These are phyloP conservation scores for Halcyon badia DNA, from an alignment of 2,797 vertebrate genomes.

Conservation along the genomic window DNA sequence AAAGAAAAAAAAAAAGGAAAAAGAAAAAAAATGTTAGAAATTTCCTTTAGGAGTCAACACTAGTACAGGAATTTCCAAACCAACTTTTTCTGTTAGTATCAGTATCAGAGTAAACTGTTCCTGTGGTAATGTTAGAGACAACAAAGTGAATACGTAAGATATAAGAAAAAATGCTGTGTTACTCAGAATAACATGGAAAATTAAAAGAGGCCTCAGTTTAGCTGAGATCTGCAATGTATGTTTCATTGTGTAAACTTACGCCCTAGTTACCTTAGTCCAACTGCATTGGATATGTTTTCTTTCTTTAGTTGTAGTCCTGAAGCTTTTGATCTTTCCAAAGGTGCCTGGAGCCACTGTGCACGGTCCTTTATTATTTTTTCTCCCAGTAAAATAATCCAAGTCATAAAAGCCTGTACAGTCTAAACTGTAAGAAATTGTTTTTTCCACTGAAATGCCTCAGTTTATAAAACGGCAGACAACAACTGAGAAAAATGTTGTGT, in stretches of 20 bases:
- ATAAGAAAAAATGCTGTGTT: not conserved
- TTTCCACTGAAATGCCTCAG: not conserved
- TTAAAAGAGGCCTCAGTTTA: not conserved
- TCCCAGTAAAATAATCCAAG: not conserved
- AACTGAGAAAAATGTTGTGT: not conserved
- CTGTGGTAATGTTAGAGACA: not conserved
- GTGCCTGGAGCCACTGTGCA: not conserved
- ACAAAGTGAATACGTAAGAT: not conserved
- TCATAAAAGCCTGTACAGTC: not conserved
- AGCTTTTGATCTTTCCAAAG: conserved; percentile 14
- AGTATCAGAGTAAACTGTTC: not conserved
- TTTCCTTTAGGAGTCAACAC: not conserved
- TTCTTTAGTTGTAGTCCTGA: not conserved
- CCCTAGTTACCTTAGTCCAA: not conserved
- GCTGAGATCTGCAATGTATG: not conserved
- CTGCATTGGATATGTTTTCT: not conserved
- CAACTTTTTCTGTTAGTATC: not conserved
- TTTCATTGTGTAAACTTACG: not conserved
- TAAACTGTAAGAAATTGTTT: not conserved
- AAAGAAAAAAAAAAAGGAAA: not conserved
- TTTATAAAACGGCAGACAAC: not conserved
- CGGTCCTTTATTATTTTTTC: not conserved
- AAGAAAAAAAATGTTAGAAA: not conserved
- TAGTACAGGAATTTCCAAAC: not conserved
- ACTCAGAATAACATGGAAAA: not conserved